phyloP scores from a whole-genome alignment of 2,113 vertebrate genomes.

The Edolisoma coerulescens region DNA sequence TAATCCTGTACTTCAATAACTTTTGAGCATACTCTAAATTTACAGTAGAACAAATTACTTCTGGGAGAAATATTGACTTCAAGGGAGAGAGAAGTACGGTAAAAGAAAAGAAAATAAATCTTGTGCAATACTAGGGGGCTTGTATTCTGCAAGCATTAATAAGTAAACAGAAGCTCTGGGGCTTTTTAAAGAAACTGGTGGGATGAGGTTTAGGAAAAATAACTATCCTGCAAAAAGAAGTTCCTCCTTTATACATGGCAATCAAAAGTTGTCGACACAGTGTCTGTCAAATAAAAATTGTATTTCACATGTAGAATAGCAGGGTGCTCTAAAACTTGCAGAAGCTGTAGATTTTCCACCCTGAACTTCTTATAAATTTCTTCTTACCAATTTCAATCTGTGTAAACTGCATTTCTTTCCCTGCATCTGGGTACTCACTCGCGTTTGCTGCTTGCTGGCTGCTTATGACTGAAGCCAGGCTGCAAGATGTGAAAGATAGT shows the following conservation, averaged over 20 bases:
- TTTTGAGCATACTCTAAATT: slow-evolving; percentile 3
- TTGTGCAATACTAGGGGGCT: not conserved
- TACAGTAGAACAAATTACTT: slow-evolving; percentile 10
- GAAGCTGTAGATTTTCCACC: not conserved
- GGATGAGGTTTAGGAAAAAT: not conserved
- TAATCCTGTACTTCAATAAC: not conserved
- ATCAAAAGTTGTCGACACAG: not conserved
- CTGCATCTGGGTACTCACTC: not conserved
- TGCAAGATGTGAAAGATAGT: not conserved
- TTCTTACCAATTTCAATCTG: not conserved
- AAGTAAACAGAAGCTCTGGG: not conserved
- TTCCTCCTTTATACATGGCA: not conserved
- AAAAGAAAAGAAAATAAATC: not conserved
- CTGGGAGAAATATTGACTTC: not conserved
- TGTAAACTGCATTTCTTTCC: not conserved
- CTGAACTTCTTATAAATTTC: not conserved
- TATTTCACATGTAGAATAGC: not conserved
- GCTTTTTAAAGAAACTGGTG: not conserved
- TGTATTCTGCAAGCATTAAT: not conserved
- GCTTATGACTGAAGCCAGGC: not conserved
- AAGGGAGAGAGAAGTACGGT: not conserved
- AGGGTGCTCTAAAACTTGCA: not conserved
- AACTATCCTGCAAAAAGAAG: not conserved
- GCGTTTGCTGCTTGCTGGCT: not conserved
- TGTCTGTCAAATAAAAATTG: not conserved